Evolutionary conservation across 2,888 invertebrate genomes (phyloP).

Genomic region (Candidula unifasciata): DNA sequence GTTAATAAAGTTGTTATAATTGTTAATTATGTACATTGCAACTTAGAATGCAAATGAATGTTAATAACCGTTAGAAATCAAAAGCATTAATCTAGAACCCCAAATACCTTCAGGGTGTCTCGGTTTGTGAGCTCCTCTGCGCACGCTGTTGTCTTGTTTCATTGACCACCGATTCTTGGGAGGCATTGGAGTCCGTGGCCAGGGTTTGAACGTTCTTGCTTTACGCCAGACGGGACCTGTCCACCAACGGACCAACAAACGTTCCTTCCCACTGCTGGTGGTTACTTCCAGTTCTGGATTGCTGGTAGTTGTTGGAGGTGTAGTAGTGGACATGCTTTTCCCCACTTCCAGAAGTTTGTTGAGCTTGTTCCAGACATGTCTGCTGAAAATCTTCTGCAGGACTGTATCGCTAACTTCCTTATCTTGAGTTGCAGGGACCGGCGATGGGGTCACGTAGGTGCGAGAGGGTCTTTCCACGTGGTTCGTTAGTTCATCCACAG

Average conservation of each 20-base stretch:
- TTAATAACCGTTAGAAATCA: too few relatives aligned
- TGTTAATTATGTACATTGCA: too few relatives aligned
- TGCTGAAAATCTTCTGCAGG: not conserved
- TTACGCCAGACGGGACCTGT: not conserved
- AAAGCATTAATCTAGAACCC: too few relatives aligned
- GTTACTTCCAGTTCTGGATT: not conserved
- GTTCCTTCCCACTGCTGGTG: not conserved
- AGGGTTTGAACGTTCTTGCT: not conserved
- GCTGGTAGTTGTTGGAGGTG: not conserved
- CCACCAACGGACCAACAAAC: conserved; percentile 27
- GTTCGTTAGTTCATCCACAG: not conserved
- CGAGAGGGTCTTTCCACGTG: not conserved
- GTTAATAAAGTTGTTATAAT: too few relatives aligned
- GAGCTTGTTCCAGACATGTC: not conserved
- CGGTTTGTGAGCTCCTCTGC: too few relatives aligned
- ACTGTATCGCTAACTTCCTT: not conserved
- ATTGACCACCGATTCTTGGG: too few relatives aligned
- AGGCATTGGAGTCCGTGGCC: not conserved
- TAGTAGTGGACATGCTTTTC: not conserved
- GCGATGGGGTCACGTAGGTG: too few relatives aligned
- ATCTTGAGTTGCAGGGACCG: not conserved
- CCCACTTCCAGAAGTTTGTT: not conserved
- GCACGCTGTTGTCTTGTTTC: too few relatives aligned
- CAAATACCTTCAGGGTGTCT: too few relatives aligned
- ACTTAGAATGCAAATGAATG: too few relatives aligned